Conservation (phyloP, 2,888 invertebrate species). For the Ophonus ardosiacus region DNA sequence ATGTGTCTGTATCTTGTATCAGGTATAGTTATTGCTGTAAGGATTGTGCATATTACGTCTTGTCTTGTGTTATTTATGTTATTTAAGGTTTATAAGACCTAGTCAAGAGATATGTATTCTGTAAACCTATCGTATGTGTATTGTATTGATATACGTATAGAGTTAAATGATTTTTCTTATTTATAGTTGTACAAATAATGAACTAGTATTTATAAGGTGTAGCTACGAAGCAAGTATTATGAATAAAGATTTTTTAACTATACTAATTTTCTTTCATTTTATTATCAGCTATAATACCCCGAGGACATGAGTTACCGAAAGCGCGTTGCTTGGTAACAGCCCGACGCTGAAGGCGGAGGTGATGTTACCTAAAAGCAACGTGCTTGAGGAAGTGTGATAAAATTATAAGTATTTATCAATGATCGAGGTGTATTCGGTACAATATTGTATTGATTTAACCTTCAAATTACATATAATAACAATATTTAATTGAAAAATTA, state of each 20-base stretch:
- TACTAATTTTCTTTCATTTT: background rate
- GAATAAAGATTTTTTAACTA: slow-evolving; percentile 51
- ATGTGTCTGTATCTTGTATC: background rate
- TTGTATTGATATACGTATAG: slow-evolving; percentile 3
- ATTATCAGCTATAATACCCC: no score
- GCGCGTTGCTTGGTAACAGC: no score
- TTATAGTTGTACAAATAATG: slow-evolving; percentile 57
- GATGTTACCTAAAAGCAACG: no score
- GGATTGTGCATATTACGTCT: background rate
- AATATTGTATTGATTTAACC: no score
- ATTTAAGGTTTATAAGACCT: slow-evolving; percentile 61
- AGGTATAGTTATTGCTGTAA: slow-evolving; percentile 6
- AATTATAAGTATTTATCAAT: no score
- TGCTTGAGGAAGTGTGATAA: no score
- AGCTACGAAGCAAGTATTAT: slow-evolving; percentile 41
- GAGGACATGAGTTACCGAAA: no score
- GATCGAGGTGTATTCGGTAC: no score
- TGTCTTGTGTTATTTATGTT: slow-evolving; percentile 55
- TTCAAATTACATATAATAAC: no score
- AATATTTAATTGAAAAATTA: no score
- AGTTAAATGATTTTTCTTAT: slow-evolving; percentile 25
- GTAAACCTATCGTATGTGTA: slow-evolving; percentile 41
- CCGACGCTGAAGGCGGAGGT: no score
- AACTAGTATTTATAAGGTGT: slow-evolving; percentile 57
- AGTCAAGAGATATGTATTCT: slow-evolving; percentile 52